Percentiles rank a stretch among this genome's conserved stretches.
Evolutionary conservation across 2,797 vertebrate genomes (phyloP).

Genomic region (Luscinia luscinia): DNA sequence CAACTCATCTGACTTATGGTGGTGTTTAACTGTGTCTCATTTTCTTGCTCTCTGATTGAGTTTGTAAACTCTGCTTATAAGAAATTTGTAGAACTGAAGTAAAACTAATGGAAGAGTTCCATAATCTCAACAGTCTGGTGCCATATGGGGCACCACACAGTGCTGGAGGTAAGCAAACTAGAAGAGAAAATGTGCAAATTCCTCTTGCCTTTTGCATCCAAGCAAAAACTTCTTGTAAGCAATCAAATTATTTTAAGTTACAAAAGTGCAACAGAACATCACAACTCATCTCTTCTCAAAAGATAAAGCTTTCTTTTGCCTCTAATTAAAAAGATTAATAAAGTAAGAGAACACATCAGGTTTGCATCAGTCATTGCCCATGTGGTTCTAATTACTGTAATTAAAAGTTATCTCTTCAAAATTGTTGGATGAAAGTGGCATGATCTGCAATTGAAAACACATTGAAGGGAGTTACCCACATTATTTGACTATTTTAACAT

Average conservation of each 20-base stretch:
- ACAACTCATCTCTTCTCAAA: slow-evolving; percentile 77
- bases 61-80: neutral
- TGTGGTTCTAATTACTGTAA: slow-evolving; percentile 82
- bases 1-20: neutral
- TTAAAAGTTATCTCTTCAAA: slow-evolving; percentile 82
- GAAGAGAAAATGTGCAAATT: slow-evolving; percentile 11
- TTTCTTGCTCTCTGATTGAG: neutral
- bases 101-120: neutral
- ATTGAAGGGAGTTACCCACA: slow-evolving; percentile 72
- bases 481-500: slow-evolving; percentile 65
- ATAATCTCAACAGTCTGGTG: neutral
- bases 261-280: slow-evolving; percentile 79
- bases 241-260: slow-evolving; percentile 77
- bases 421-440: slow-evolving; percentile 78
- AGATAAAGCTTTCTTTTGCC: slow-evolving; percentile 85
- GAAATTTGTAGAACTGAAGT: neutral
- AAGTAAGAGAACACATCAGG: slow-evolving; percentile 78
- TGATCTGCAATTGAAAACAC: slow-evolving; percentile 81
- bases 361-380: slow-evolving; percentile 80
- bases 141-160: neutral
- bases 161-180: neutral
- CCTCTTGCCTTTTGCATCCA: slow-evolving; percentile 76
- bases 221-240: slow-evolving; percentile 75
- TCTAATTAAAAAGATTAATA: slow-evolving; percentile 85
- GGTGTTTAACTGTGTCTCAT: neutral